Evolutionary conservation across 2,797 vertebrate genomes (phyloP), one percentile per base, ranked within the genome.

Genomic region (Tadarida brasiliensis): DNA sequence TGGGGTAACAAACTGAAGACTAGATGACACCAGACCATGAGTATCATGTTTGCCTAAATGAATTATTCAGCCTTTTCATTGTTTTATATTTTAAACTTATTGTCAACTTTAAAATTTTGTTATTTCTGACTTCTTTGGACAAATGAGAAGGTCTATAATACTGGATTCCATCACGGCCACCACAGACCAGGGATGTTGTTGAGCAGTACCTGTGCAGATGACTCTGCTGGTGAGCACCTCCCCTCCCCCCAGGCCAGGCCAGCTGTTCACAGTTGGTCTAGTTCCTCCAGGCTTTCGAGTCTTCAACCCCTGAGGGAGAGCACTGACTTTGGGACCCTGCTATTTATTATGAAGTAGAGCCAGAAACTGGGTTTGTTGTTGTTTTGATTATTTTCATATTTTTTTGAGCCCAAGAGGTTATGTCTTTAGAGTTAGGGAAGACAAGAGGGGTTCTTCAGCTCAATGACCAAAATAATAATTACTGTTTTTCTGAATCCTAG

Each of bases 381-480:
- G 19, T 49, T 95, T 94, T 70, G 20, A 10, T 89, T 56, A 63
- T 57, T 82, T 71, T 28, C 70, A 86, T 83, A 44, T 22, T 68
- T 81, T 51, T 70, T n/a, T 68, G 33, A 90, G 14, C 47, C 39
- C 12, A 74, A 74, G 15, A 74, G 17, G 22, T 71, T 35, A 9
- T 61, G 7, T 59, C 19, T 39, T 85, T n/a, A 61, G 20, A 67
- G 16, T 85, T 67, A 84, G n/a, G 20, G 22, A 76, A 68, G 56
- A 65, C 5, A 76, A 57, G 6, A 56, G 33, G 11, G 3, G 3
- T 68, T 39, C 24, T 51, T 74, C 22, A 44, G 24, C 15, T 26
- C 49, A 90, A 5, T 44, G 12, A 89, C 14, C 17, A 87, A 86
- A 87, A 35, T 81, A 89, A 35, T 59, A 81, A 93, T 93, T 68